Evolutionary conservation across 1,140 invertebrate genomes (phyloP), one percentile per base, ranked within the genome.

Genomic region (Drosophila serrata): DNA sequence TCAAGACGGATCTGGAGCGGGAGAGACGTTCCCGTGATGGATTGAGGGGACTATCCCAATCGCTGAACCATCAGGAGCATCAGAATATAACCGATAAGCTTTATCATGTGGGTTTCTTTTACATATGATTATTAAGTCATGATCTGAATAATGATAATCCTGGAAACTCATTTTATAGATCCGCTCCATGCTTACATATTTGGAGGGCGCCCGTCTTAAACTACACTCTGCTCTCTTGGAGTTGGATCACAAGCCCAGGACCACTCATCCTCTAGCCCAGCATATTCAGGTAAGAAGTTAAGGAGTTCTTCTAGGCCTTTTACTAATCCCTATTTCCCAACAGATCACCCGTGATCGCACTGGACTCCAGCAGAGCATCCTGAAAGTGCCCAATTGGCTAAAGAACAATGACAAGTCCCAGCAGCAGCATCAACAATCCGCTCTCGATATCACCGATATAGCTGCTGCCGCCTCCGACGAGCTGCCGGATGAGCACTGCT

Each of bases 21-120:
- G 97, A 98, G 90, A 94, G 96, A 63, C 95, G 97, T 84, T 97
- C 97, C 0, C 96, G 97, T 69, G 95, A 97, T 72, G 97, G 97
- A 0, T 94, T 99, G 7, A 97, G 98, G 90, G 98, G 97, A 65
- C 93, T 99, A 5, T 97, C 98, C 1, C 95, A 97, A 90, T 97
- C 98, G n/a, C 96, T 99, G 60, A 97, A 97, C 22, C 95, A 96
- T 35, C 96, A 98, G 82, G 98, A 98, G 87, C 97, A 98, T 77
- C 97, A 98, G 86, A 98, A 98, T 82, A 97, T 98, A 11, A 96
- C 95, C 46, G 97, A 99, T 74, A 98, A 98, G 93, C 92, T 99
- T 2, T 97, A 97, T 88, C 97, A 98, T 93, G 97, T 98, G 48
- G 75, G 91, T 74, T n/a, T n/a, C n/a, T n/a, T n/a, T 19, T 22